Conservation (phyloP, 2,113 vertebrate species). For the Pyxicephalus adspersus region DNA sequence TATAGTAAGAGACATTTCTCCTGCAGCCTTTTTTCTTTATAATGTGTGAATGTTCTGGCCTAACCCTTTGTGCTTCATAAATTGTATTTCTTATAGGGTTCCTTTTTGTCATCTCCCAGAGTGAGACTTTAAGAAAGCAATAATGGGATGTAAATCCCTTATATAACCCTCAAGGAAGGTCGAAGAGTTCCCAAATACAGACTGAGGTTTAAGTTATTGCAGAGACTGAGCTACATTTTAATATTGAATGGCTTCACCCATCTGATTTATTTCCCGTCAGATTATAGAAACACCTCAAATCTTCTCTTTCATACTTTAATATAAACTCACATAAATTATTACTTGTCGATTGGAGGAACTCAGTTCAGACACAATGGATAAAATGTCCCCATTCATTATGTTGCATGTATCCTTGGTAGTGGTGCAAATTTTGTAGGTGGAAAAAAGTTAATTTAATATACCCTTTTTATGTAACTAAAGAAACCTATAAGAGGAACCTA, state of each 20-base stretch:
- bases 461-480: too few species aligned
- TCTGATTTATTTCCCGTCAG: background rate
- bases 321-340: conserved; percentile 2
- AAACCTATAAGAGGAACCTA: too few species aligned
- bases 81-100: too few species aligned
- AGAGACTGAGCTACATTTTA: conserved; percentile 28
- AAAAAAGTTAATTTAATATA: too few species aligned
- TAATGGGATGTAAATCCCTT: conserved; percentile 27
- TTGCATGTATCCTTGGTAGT: too few species aligned
- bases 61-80: too few species aligned
- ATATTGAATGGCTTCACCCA: conserved; percentile 20
- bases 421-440: too few species aligned
- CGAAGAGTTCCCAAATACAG: conserved; percentile 15
- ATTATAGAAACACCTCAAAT: background rate
- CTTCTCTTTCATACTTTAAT: conserved; percentile 5
- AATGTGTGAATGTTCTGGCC: too few species aligned
- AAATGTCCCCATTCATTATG: too few species aligned
- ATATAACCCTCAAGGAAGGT: conserved; percentile 11
- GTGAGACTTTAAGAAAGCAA: background rate
- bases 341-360: background rate
- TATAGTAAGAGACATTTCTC: too few species aligned
- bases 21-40: too few species aligned
- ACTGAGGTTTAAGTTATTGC: conserved; percentile 8
- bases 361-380: too few species aligned
- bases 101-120: background rate